Percentiles rank a stretch among this genome's conserved stretches.
Conservation (phyloP, 2,888 invertebrate genomes). For the Eutolmus rufibarbis region DNA sequence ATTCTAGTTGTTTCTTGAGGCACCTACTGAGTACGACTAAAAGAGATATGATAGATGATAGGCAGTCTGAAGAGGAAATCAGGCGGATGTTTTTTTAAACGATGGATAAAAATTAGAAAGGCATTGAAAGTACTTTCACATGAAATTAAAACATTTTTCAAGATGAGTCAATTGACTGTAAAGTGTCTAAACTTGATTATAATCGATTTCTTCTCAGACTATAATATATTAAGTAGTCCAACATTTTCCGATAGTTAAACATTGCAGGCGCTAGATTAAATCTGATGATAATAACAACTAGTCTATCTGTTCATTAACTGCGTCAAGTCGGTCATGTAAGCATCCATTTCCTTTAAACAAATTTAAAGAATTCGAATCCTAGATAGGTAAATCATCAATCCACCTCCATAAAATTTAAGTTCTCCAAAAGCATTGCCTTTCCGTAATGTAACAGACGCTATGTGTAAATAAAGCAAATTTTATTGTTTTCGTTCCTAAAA, state of each 20-base stretch:
- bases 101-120: not conserved
- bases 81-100: not conserved
- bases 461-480: not conserved
- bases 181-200: not conserved
- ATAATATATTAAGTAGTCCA: not conserved
- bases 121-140: not conserved
- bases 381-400: not conserved
- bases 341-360: not conserved
- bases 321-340: not conserved
- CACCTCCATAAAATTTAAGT: not conserved
- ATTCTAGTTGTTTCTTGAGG: not conserved
- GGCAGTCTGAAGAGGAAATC: not conserved
- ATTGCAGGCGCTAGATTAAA: not conserved
- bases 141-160: not conserved
- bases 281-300: not conserved
- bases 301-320: not conserved
- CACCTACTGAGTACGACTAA: not conserved
- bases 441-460: not conserved
- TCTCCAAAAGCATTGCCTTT: not conserved
- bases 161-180: not conserved
- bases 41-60: not conserved
- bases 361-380: not conserved
- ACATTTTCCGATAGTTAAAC: not conserved
- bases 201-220: not conserved
- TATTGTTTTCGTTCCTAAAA: not conserved